These are phyloP conservation scores for Phodopus roborovskii DNA, from an alignment of 2,113 vertebrate genomes.

Conservation along the genomic window DNA sequence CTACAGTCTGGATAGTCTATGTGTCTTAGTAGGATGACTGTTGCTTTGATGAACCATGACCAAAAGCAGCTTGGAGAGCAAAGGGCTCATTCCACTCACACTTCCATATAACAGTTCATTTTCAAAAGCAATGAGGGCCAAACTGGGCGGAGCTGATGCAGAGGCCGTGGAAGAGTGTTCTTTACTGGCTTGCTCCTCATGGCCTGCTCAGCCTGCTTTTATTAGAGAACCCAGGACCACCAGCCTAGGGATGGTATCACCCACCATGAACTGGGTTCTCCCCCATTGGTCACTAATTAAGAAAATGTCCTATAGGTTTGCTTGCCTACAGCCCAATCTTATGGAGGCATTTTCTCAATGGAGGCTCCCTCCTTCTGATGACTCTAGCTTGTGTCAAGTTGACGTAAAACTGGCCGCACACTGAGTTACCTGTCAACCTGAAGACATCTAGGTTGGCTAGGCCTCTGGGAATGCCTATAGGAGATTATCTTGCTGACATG, in stretches of 20 bases:
- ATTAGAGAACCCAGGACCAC: not conserved
- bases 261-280: not conserved
- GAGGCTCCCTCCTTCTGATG: not conserved
- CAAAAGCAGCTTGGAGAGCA: not conserved
- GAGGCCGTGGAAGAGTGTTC: not conserved
- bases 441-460: not conserved
- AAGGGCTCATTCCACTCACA: not conserved
- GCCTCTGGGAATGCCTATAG: not conserved
- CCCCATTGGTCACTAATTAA: not conserved
- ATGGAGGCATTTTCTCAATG: not conserved
- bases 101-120: not conserved
- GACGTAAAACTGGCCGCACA: not conserved
- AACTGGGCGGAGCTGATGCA: not conserved
- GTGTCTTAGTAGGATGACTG: not conserved
- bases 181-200: fast-evolving
- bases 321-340: not conserved
- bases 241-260: not conserved
- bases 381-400: not conserved
- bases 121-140: not conserved
- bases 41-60: not conserved
- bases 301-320: not conserved
- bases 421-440: not conserved
- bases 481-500: not conserved
- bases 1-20: not conserved
- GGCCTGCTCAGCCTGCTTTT: not conserved